A percentile compares a stretch with the other conserved stretches of the same genome.
phyloP scores from a whole-genome alignment of 2,797 vertebrate genomes.

The Lithobates pipiens region DNA sequence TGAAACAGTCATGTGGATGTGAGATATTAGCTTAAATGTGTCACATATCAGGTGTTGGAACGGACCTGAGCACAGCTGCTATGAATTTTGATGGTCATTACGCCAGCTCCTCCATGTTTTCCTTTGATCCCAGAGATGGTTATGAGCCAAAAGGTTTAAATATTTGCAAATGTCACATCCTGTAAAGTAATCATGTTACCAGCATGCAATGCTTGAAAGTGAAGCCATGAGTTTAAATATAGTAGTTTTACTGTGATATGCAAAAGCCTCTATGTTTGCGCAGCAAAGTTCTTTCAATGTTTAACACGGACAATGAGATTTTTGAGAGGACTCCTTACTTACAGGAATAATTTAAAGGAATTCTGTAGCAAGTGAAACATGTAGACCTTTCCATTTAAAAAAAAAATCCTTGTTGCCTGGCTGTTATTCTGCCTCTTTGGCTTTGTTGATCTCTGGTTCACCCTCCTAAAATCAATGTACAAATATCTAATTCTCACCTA shows the following conservation, averaged over 20 bases:
- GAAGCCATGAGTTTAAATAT: not conserved
- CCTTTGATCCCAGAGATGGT: constrained; percentile 1
- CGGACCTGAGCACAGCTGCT: constrained; percentile 31
- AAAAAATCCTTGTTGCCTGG: too few relatives aligned
- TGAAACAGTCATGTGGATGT: not conserved
- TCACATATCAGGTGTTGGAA: constrained; percentile 1
- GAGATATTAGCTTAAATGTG: not conserved
- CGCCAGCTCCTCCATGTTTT: not conserved
- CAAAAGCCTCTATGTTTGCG: not conserved
- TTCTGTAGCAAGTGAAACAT: too few relatives aligned
- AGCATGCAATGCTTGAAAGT: not conserved
- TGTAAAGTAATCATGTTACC: constrained; percentile 19
- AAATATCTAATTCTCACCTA: too few relatives aligned
- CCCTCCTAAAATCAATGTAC: too few relatives aligned
- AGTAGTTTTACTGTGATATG: not conserved
- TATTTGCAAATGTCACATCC: constrained; percentile 34
- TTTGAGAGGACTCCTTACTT: too few relatives aligned
- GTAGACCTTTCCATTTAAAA: too few relatives aligned
- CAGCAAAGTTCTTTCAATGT: too few relatives aligned
- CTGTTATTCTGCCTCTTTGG: too few relatives aligned
- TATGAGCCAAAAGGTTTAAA: constrained; percentile 35
- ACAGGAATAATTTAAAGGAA: too few relatives aligned
- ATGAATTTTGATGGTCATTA: constrained; percentile 33
- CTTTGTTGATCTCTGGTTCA: too few relatives aligned
- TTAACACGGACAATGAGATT: too few relatives aligned